Percentiles rank a stretch among this genome's conserved stretches.
Evolutionary conservation across 1,140 invertebrate species (phyloP).

Genomic region (Dinoponera quadriceps): DNA sequence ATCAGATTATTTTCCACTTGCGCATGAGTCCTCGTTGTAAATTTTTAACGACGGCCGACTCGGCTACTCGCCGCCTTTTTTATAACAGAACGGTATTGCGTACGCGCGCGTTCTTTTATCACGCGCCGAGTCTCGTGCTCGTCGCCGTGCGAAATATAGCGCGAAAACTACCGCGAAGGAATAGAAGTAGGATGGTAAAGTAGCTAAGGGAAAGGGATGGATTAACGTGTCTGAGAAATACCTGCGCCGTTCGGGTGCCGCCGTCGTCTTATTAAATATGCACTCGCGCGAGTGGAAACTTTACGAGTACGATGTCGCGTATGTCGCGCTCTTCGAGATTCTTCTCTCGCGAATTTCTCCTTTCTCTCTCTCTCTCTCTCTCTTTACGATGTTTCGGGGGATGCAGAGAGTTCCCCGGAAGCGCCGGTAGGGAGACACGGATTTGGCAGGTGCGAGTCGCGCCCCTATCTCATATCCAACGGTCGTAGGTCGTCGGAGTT

Average conservation of each 20-base stretch:
- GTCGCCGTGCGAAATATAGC: neutral
- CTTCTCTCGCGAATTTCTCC: neutral
- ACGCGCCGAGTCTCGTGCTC: neutral
- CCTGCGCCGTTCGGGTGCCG: neutral
- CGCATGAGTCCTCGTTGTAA: neutral
- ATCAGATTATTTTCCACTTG: constrained; percentile 5
- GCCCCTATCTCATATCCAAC: neutral
- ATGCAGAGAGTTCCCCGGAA: constrained; percentile 13
- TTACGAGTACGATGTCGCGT: neutral
- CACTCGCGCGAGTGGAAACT: neutral
- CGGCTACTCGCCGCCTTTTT: neutral
- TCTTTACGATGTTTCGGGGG: neutral
- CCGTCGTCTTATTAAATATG: neutral
- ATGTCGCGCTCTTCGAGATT: neutral
- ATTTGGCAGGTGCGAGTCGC: constrained; percentile 20
- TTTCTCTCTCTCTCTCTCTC: too few relatives aligned
- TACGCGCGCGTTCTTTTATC: constrained; percentile 3
- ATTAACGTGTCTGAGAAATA: too few relatives aligned
- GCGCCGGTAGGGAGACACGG: constrained; percentile 1
- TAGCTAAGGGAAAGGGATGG: neutral
- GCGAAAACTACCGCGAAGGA: neutral
- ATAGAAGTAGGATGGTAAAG: neutral
- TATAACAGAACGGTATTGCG: constrained; percentile 6
- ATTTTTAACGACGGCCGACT: constrained; percentile 9
- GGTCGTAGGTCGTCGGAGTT: constrained; percentile 34